Base-by-base conservation (phyloP, 2,888 invertebrate species). In the Portevinia maculata region DNA sequence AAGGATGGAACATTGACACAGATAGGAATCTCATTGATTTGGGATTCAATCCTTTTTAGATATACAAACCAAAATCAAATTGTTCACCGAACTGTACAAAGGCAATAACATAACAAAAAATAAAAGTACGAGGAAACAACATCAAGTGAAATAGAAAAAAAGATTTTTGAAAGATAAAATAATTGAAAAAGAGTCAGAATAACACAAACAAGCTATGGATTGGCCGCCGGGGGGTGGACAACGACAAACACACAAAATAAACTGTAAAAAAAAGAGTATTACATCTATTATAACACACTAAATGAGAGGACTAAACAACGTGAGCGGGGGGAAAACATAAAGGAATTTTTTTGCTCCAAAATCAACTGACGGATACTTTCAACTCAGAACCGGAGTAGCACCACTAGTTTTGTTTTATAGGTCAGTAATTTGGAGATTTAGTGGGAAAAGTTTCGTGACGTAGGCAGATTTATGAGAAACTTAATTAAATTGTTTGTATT, bases 1-100 rank as follows among this genome's bases (percentile, higher is more conserved):
- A 73, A 60, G 64, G 65, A 65, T 60, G 46, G 59, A 62, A 70
- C 70, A 78, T 79, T 81, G 79, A 75, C 75, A 81, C 64, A 81
- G 75, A 81, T 81, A 69, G 64, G 46, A 81, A 81, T 81, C 70
- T 59, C 79, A 81, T 75, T 62, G 79, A 81, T 81, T 70, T 34
- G 52, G 48, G 65, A 41, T 64, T 52, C 79, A 79, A 79, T 79
- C 79, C 79, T 74, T 79, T 79, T 65, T 69, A 48, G 39, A 60
- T 46, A 65, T 53, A 73, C 79, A 73, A 78, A 73, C 53, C 46
- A 53, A 70, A 78, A 78, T 60, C 65, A 73, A 65, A 79, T 71
- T 79, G 65, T 46, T 79, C 79, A 73, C 65, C 46, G 19, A 79
- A 79, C 73, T 73, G 73, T 37, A 79, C 37, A 53, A 46, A 53